Base-by-base conservation (phyloP, 2,797 vertebrate genomes). In the Hypotaenidia philippensis region DNA sequence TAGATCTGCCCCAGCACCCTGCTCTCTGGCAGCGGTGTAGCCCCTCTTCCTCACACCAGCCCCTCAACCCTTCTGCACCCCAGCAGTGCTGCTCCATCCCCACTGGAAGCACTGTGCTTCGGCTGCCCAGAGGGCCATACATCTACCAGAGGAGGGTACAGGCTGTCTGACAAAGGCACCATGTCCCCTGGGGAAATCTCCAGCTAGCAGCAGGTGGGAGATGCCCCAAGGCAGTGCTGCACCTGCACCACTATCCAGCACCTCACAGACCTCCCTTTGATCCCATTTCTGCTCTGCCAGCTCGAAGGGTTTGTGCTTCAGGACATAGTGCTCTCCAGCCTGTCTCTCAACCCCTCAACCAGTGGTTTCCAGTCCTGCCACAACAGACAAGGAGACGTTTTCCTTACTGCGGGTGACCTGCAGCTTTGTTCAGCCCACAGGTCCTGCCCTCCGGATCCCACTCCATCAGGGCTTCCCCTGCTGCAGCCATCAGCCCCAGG, bases 381-480 rank as follows among this genome's bases (percentile, higher is more conserved):
- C 0, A 4, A 78, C 9, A 36, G 49, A 72, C 2, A 1, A 32
- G 0, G 3, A 77, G n/a, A 63, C 36, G 34, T 59, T 49, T 53
- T 81, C n/a, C 34, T 79, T 52, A 57, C 38, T 44, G 34, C 21
- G 38, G 6, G 13, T 1, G 8, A 65, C 31, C 34, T 55, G 38
- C 32, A 20, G 11, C 44, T 78, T 75, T 61, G 81, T 74, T 61
- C 22, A 25, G 34, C 71, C 23, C 2, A 11, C 1, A 56, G 44
- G 1, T 3, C 59, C 34, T 74, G 32, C 45, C 23, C 40, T 53
- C 45, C 49, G 52, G 1, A 6, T 45, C 40, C 49, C 63, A 31
- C 44, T 66, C 14, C 3, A 4, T 9, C 4, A 27, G 10, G 29
- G 70, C 41, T 59, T 47, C 29, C 60, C 22, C 41, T 23, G 61